Evolutionary conservation across 1,140 invertebrate species (phyloP).

Genomic region (Parapsyche elsis): DNA sequence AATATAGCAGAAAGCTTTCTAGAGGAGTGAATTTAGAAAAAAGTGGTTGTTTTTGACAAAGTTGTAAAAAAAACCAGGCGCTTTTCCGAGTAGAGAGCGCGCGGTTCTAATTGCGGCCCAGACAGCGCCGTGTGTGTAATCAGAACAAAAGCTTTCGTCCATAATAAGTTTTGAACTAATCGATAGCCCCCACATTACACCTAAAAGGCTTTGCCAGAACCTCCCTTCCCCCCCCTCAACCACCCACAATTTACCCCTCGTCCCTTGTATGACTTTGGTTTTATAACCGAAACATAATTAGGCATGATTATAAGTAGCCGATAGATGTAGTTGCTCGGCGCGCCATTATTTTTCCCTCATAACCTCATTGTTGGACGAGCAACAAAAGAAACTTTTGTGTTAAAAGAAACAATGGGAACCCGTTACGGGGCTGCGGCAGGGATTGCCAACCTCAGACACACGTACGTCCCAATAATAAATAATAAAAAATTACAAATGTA

Average conservation of each 20-base stretch:
- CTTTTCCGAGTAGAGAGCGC: neutral
- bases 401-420: conserved; percentile 47
- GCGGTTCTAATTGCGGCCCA: conserved; percentile 32
- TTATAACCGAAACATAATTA: conserved; percentile 50
- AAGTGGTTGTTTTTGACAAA: too few species aligned
- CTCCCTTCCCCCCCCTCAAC: neutral
- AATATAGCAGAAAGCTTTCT: too few species aligned
- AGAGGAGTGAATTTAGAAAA: too few species aligned
- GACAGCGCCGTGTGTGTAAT: conserved; percentile 27
- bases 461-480: too few species aligned
- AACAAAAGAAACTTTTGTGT: conserved; percentile 49
- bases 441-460: conserved; percentile 8
- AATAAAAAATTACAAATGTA: too few species aligned
- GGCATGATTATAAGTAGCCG: conserved; percentile 50
- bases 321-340: conserved; percentile 33
- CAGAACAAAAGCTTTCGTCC: conserved; percentile 46
- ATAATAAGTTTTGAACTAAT: conserved; percentile 48
- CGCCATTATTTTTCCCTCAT: conserved; percentile 50
- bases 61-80: neutral
- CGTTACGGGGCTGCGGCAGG: conserved; percentile 25
- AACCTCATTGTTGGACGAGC: conserved; percentile 41
- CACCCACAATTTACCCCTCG: neutral
- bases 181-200: conserved; percentile 41
- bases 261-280: conserved; percentile 35
- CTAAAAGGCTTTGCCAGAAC: conserved; percentile 27